A percentile compares a stretch with the other conserved stretches of the same genome.
Evolutionary conservation across 2,797 vertebrate species (phyloP).

Genomic region (Morus bassanus): DNA sequence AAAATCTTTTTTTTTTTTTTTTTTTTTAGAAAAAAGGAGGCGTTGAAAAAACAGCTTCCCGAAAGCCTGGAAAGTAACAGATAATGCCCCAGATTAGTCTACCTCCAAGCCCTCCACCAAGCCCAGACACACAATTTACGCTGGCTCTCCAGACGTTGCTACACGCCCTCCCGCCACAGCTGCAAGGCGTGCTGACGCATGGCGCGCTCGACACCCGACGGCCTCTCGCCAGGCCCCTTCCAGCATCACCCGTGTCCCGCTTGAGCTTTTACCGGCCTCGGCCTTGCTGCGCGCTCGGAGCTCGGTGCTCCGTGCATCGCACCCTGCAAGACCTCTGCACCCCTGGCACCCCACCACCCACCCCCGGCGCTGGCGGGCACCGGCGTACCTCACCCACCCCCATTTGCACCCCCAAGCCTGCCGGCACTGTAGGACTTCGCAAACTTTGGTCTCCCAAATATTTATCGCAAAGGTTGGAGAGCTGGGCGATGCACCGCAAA

Average conservation of each 20-base stretch:
- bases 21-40: too few species aligned
- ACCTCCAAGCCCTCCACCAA: not conserved
- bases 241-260: not conserved
- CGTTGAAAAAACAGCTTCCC: not conserved
- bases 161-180: accelerated
- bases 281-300: too few species aligned
- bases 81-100: not conserved
- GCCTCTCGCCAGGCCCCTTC: not conserved
- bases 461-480: not conserved
- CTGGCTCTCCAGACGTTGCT: too few species aligned
- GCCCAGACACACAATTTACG: not conserved
- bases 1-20: not conserved
- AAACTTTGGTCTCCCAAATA: accelerated
- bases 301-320: too few species aligned
- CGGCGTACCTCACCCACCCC: too few species aligned
- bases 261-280: accelerated
- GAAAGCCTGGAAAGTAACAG: not conserved
- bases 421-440: not conserved
- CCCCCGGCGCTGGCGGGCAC: too few species aligned
- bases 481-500: not conserved
- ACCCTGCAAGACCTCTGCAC: too few species aligned
- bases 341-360: too few species aligned
- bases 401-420: accelerated
- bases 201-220: too few species aligned
- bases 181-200: not conserved